Base-by-base conservation (phyloP, 2,797 vertebrate species). In the Buphagus erythrorhynchus region DNA sequence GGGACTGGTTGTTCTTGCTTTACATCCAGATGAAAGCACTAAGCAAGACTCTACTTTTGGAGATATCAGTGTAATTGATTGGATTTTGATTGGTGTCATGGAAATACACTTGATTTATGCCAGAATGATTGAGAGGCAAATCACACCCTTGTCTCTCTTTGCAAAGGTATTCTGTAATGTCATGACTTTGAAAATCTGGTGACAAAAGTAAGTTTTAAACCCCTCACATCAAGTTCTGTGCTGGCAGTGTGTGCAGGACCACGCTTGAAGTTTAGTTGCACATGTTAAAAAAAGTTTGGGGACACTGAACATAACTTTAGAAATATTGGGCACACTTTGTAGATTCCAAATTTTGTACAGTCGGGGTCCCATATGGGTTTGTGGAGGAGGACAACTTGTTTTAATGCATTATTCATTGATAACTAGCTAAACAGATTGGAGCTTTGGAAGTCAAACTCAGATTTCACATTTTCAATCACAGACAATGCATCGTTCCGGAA, bases 351-450 rank as follows among this genome's bases (percentile, higher is more conserved):
- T 55, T 28, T 71, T 57, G 16, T 61, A 28, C 51, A 62, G 10
- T 19, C 0, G 0, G 25, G 10, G 68, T 80, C 76, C 73, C 46
- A 62, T 25, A 75, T 51, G 38, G 45, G 67, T 75, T 88, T 75
- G 40, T 81, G 86, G 76, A 93, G 86, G 52, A 93, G 72, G 49
- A 61, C 4, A 93, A 66, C 43, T 69, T 65, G 7, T 51, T 91
- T 35, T 29, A 74, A 31, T 66, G 72, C 73, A 76, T 68, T 93
- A 66, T 66, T 86, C 48, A 82, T 31, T 89, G 85, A 62, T n/a
- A 84, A 24, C 15, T 26, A 81, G 18, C 45, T 84, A 49, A 89
- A 76, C 51, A 86, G 74, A 48, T 76, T 84, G 35, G 71, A 66
- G 43, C 69, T 92, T 40, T 46, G 59, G 38, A 87, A 92, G 67